Evolutionary conservation across 2,113 vertebrate genomes (phyloP), one percentile per base, ranked within the genome.

Genomic region (Albula goreensis): DNA sequence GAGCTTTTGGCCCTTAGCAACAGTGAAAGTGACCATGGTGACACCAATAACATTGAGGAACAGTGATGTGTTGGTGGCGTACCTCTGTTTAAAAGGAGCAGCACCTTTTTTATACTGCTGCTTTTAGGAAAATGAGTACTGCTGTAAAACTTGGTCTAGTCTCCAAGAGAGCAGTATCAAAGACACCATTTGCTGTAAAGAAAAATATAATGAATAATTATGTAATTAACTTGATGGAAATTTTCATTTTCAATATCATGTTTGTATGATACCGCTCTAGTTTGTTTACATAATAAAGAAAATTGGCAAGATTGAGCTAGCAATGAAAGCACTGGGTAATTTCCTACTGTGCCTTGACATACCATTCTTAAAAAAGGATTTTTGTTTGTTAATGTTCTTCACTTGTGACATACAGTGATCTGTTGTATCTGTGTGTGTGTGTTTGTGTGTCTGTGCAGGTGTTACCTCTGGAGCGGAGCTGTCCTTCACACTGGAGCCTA

Each of bases 401-500:
- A 80, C 31, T 51, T 22, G 56, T 79, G 70, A 52, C 25, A 2
- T 78, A 78, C n/a, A 49, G 25, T 48, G 49, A 81, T 70, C 3
- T 86, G 50, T 82, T 84, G 8, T 88, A 11, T 84, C 49, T 85
- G 41, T 87, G 17, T 85, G 5, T 89, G 15, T 85, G 48, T 86
- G 53, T 85, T 57, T 52, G 53, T 86, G 51, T 87, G n/a, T 82
- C 66, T 78, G 53, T 25, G 49, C 90, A 99, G 98, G 97, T 93
- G 92, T 95, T 63, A 93, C 92, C 60, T 95, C 19, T 4, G 96
- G 97, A 74, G 94, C 96, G 0, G 98, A 99, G 90, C 95, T 99
- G 90, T 96, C 97, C 0, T 99, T 99, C n/a, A 96, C 96, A 0
- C 87, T 97, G 93, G 98, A 99, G 91, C 98, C 98, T 80, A 97